Base-by-base conservation (phyloP, 2,113 vertebrate species). In the Toxotes jaculatrix region DNA sequence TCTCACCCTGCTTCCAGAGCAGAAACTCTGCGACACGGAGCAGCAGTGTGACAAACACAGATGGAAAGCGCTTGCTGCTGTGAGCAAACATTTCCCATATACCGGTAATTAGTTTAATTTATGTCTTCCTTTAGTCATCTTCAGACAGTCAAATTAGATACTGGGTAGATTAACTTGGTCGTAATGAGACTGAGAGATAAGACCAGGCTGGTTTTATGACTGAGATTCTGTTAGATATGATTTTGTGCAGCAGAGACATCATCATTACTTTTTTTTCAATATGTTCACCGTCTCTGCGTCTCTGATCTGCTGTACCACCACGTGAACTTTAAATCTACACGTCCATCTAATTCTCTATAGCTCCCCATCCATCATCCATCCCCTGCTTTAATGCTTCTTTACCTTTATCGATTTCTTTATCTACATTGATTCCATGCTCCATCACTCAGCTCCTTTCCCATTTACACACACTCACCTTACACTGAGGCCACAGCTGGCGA, bases 101-200 rank as follows among this genome's bases (percentile, higher is more conserved):
- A 85, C 84, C 72, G 21, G 74, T 87, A 76, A 88, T 86, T 77
- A 74, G 43, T 65, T 60, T 73, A 77, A 85, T 89, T 70, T 71
- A 45, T 65, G 47, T 74, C 85, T 88, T 51, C 72, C 73, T 89
- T 75, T 75, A 69, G 68, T 80, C 79, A 74, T 89, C 40, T 55
- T 70, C 68, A 71, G 82, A 77, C 74, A 69, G 79, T 77, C 74
- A 79, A 84, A 89, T 87, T 88, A 78, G 75, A 88, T 82, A 73
- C 38, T 68, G 82, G 59, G 63, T 53, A 7, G 63, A 73, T 66
- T 42, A 42, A 67, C 78, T 84, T 55, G 38, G 66, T 51, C 3
- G 53, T 76, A 77, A 86, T 62, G 78, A 73, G 63, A 60, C 75
- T 57, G 63, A 40, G 61, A 63, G 36, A 67, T 69, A 67, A 80